phyloP scores from a whole-genome alignment of 2,797 vertebrate species.

The Thamnophis elegans region DNA sequence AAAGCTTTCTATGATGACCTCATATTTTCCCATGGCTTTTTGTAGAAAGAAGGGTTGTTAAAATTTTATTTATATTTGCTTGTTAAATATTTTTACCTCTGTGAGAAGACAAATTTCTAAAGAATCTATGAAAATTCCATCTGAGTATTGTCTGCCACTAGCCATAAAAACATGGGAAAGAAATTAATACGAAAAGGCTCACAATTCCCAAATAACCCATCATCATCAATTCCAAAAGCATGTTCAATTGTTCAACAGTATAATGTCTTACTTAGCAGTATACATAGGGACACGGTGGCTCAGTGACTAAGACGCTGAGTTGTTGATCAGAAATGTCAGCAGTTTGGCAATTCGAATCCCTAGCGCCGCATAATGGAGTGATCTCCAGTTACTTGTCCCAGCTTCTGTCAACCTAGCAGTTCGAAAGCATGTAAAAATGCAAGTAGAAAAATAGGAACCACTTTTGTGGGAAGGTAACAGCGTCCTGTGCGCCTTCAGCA shows the following conservation, averaged over 20 bases:
- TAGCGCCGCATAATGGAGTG: no score
- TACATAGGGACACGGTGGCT: background rate
- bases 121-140: background rate
- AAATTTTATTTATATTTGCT: conserved; percentile 11
- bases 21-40: background rate
- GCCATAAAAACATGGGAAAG: background rate
- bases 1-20: background rate
- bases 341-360: no score
- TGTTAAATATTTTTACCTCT: background rate
- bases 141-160: background rate
- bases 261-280: background rate
- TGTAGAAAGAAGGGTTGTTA: conserved; percentile 15
- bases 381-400: no score
- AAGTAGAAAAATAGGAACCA: no score
- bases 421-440: no score
- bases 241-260: background rate
- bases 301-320: no score
- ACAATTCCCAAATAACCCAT: background rate
- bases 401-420: no score
- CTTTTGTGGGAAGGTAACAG: no score
- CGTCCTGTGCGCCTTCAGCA: no score
- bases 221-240: background rate
- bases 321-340: no score
- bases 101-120: background rate
- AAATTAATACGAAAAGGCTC: background rate